A percentile compares a stretch with the other conserved stretches of the same genome.
phyloP scores from a whole-genome alignment of 2,888 invertebrate species.

The Chrysina gloriosa region DNA sequence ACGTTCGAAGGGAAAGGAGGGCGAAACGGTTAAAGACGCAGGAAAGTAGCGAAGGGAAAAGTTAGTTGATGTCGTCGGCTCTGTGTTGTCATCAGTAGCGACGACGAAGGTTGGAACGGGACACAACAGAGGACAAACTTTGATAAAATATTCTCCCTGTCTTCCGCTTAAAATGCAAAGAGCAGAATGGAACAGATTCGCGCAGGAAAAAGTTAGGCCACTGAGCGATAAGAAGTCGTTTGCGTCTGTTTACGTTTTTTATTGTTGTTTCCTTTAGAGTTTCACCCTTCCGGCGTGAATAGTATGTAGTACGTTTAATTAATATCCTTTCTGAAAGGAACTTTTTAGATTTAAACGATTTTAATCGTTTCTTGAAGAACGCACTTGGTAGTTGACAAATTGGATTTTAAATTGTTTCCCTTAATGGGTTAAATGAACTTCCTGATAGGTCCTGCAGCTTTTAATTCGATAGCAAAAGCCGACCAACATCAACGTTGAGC shows the following conservation, averaged over 20 bases:
- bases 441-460: too few relatives aligned
- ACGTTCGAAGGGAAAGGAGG: not conserved
- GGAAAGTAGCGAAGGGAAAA: constrained; percentile 6
- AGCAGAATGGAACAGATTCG: constrained; percentile 17
- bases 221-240: constrained; percentile 14
- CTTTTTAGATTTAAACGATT: too few relatives aligned
- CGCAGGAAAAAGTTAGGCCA: constrained; percentile 6
- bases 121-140: constrained; percentile 16
- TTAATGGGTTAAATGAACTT: too few relatives aligned
- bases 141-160: constrained; percentile 30
- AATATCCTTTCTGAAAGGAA: too few relatives aligned
- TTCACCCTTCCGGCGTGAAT: not conserved
- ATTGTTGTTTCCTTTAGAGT: constrained; percentile 1
- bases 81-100: constrained; percentile 18
- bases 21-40: not conserved
- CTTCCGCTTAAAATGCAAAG: constrained; percentile 28
- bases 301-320: too few relatives aligned
- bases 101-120: not conserved
- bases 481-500: too few relatives aligned
- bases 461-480: too few relatives aligned
- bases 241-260: not conserved
- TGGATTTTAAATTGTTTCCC: too few relatives aligned
- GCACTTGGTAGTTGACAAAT: too few relatives aligned
- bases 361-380: too few relatives aligned
- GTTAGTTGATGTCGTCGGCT: constrained; percentile 15